Percentiles rank a stretch among this genome's conserved stretches.
Evolutionary conservation across 2,888 invertebrate genomes (phyloP).

Genomic region (Psylliodes chrysocephalus): DNA sequence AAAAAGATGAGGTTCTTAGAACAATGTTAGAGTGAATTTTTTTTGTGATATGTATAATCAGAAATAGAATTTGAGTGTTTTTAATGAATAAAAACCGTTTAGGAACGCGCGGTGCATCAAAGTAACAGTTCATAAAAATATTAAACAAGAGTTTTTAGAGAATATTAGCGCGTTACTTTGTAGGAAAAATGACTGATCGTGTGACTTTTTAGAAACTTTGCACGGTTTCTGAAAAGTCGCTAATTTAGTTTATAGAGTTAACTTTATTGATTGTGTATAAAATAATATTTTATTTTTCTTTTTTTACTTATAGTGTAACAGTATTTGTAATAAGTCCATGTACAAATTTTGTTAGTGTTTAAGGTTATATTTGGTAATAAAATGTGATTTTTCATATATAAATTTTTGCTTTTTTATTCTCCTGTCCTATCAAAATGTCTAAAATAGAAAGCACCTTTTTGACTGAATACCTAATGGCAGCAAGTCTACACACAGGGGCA

Average conservation of each 20-base stretch:
- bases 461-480: too few species aligned
- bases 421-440: too few species aligned
- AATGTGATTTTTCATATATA: constrained; percentile 51
- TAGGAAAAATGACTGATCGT: constrained; percentile 46
- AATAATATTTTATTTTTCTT: constrained; percentile 43
- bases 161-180: constrained; percentile 41
- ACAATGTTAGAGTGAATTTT: constrained; percentile 33
- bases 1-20: constrained; percentile 29
- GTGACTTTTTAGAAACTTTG: constrained; percentile 43
- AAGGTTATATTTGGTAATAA: constrained; percentile 53
- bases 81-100: constrained; percentile 20
- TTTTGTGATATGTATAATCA: constrained; percentile 36
- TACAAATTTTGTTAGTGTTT: constrained; percentile 56
- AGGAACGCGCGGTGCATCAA: constrained; percentile 8
- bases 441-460: too few species aligned
- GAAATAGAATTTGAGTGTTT: constrained; percentile 29
- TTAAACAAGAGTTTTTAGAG: constrained; percentile 19
- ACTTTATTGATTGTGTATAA: constrained; percentile 48
- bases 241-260: constrained; percentile 42
- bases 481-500: too few species aligned
- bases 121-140: constrained; percentile 44
- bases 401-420: not conserved
- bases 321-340: constrained; percentile 52
- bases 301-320: constrained; percentile 47
- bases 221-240: constrained; percentile 36